A percentile compares a stretch with the other conserved stretches of the same genome.
phyloP scores from a whole-genome alignment of 2,888 invertebrate species.

The Aproaerema taeniolella region DNA sequence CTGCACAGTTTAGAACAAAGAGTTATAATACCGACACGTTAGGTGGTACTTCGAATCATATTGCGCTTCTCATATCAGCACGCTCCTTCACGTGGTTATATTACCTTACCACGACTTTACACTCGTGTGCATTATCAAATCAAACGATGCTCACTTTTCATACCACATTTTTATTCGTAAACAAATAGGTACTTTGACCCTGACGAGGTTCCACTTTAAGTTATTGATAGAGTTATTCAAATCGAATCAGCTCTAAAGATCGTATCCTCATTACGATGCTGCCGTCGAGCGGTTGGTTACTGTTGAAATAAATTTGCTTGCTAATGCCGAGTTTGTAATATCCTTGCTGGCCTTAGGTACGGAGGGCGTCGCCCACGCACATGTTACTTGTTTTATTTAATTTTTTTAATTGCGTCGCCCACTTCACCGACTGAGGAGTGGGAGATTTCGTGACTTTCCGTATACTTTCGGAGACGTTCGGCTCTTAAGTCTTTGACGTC shows the following conservation, averaged over 20 bases:
- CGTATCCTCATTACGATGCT: conserved; percentile 2
- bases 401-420: conserved; percentile 66
- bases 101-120: conserved; percentile 41
- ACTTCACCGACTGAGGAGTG: conserved; percentile 28
- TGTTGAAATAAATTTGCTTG: conserved; percentile 9
- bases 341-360: conserved; percentile 11
- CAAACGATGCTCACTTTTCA: neutral
- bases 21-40: conserved; percentile 52
- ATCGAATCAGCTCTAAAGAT: neutral
- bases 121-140: conserved; percentile 55
- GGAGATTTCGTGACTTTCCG: conserved; percentile 20
- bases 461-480: conserved; percentile 23
- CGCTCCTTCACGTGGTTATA: conserved; percentile 40
- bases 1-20: conserved; percentile 66
- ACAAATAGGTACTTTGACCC: conserved; percentile 9
- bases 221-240: neutral
- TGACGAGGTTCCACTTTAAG: neutral
- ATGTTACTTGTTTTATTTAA: conserved; percentile 50
- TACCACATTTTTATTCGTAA: conserved; percentile 5
- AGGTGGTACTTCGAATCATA: conserved; percentile 49
- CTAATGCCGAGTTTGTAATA: conserved; percentile 7
- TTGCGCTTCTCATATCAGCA: conserved; percentile 33
- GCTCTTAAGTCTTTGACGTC: conserved; percentile 15
- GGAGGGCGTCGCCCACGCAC: conserved; percentile 44
- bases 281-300: conserved; percentile 3